Evolutionary conservation across 2,888 invertebrate genomes (phyloP).

Genomic region (Heteromyza rotundicornis): DNA sequence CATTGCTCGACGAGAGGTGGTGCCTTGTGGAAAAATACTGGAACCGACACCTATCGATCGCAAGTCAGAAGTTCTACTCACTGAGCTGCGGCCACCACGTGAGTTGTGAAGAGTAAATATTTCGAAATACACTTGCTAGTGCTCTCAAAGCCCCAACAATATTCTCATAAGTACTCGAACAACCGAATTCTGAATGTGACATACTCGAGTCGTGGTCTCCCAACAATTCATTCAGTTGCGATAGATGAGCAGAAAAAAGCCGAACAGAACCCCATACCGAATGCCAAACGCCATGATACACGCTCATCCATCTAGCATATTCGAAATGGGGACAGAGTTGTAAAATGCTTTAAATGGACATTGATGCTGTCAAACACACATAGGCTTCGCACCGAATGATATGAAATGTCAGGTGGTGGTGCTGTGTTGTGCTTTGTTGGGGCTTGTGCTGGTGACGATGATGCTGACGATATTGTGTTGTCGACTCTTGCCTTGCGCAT

Average conservation of each 20-base stretch:
- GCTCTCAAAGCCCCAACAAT: too few species aligned
- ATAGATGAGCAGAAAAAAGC: background rate
- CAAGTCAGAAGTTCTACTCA: too few species aligned
- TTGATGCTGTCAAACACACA: conserved; percentile 58
- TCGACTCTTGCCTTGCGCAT: background rate
- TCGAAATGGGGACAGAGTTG: conserved; percentile 59
- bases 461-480: conserved; percentile 2
- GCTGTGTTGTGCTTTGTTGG: conserved; percentile 10
- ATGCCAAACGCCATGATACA: background rate
- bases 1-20: too few species aligned
- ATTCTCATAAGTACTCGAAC: too few species aligned
- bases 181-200: background rate
- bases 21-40: too few species aligned
- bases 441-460: background rate
- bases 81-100: too few species aligned
- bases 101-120: too few species aligned
- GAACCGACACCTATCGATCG: too few species aligned
- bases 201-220: too few species aligned
- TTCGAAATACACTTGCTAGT: too few species aligned
- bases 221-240: conserved; percentile 24
- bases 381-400: conserved; percentile 35
- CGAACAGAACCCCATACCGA: background rate
- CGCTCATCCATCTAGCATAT: background rate
- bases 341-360: conserved; percentile 61
- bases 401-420: conserved; percentile 60